Base-by-base conservation (phyloP, 2,888 invertebrate species). In the Priocnemis perturbator region DNA sequence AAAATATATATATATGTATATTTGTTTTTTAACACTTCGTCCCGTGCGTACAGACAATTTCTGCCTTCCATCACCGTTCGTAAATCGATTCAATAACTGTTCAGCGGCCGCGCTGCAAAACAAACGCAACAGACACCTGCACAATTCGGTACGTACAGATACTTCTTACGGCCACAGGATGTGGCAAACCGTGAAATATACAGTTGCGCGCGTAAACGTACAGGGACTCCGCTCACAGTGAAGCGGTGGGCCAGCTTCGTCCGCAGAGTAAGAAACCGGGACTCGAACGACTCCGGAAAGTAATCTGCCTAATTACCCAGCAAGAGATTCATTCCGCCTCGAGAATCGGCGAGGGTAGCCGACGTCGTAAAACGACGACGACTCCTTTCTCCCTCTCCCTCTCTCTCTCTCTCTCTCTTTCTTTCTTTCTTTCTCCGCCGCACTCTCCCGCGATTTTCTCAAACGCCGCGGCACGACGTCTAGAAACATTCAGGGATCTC, bases 261-360 rank as follows among this genome's bases (percentile, higher is more conserved):
- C 23, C 23, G 69, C 60, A 30, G 71, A 80, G 84, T 81, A 84
- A 83, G 83, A 84, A 85, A 84, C 74, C 77, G 79, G 84, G 79
- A 81, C 81, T 84, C 83, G 86, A 87, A 88, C 83, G 86, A 88
- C 86, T 86, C 84, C 81, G 81, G 87, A 86, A 88, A 88, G 88
- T 87, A 87, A 86, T 87, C 87, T 88, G 88, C 88, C 87, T 88
- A 88, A 88, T 88, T 87, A 88, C 88, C 88, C 88, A 83, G 85
- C 85, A 86, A 86, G 85, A 86, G 85, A 88, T 88, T 87, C 87
- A 85, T 88, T 86, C 81, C 81, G 76, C 78, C 74, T 67, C 76
- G 74, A 76, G 80, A 71, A 80, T 77, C 74, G 69, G 62, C 47
- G 63, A 64, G 67, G 67, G 45, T 47, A 45, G 65, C 53, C 64